Evolutionary conservation across 2,113 vertebrate genomes (phyloP).

Genomic region (Macrotis lagotis): DNA sequence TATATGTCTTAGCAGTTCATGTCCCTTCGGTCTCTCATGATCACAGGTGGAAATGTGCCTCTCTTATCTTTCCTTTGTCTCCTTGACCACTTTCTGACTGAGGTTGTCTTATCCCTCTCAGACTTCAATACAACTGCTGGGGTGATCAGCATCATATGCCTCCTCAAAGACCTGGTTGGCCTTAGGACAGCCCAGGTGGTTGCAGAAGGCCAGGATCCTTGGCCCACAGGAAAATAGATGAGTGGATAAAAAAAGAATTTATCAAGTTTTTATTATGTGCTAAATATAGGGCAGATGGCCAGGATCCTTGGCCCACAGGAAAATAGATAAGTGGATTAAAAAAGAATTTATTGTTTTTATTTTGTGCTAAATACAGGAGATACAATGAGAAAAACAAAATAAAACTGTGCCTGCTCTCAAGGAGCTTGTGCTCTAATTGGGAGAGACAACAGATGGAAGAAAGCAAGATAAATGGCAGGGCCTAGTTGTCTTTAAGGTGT

Average conservation of each 20-base stretch:
- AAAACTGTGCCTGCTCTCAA: neutral
- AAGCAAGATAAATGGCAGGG: neutral
- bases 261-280: neutral
- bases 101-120: conserved; percentile 8
- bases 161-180: too few species aligned
- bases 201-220: neutral
- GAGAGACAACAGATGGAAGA: neutral
- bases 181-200: neutral
- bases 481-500: neutral
- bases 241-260: neutral
- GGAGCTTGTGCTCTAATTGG: neutral
- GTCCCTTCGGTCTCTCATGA: neutral
- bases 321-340: neutral
- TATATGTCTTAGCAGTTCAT: neutral
- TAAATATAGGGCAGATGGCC: neutral
- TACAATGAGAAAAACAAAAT: neutral
- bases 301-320: neutral
- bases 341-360: neutral
- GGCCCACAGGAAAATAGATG: neutral
- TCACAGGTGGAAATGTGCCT: neutral
- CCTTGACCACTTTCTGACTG: neutral
- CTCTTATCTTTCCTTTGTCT: too few species aligned
- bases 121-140: neutral
- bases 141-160: neutral
- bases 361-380: neutral